Evolutionary conservation across 2,888 invertebrate genomes (phyloP).

Genomic region (Anticlea derivata): DNA sequence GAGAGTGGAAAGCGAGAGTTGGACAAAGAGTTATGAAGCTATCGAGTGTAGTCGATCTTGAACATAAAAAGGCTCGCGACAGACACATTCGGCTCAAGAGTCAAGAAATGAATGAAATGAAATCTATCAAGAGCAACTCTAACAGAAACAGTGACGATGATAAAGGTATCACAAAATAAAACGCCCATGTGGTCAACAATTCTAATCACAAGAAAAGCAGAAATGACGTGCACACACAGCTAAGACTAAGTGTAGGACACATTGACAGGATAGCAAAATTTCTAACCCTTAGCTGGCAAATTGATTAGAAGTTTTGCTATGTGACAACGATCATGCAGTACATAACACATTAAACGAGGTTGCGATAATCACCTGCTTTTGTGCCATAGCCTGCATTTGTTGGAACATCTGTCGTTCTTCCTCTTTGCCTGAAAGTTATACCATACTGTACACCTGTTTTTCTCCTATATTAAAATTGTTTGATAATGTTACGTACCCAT

Average conservation of each 20-base stretch:
- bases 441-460: slow-evolving; percentile 66
- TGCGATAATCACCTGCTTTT: slow-evolving; percentile 92
- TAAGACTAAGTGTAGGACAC: slow-evolving; percentile 62
- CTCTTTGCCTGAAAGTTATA: slow-evolving; percentile 91
- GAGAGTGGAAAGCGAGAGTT: slow-evolving; percentile 71
- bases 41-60: slow-evolving; percentile 60
- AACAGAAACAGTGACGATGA: slow-evolving; percentile 81
- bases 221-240: slow-evolving; percentile 70
- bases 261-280: slow-evolving; percentile 52
- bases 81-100: slow-evolving; percentile 74
- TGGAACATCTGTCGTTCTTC: slow-evolving; percentile 98
- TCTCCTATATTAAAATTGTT: slow-evolving; percentile 22
- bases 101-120: slow-evolving; percentile 79
- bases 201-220: slow-evolving; percentile 66
- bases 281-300: slow-evolving; percentile 41
- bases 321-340: slow-evolving; percentile 51
- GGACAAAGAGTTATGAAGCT: slow-evolving; percentile 68
- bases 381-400: slow-evolving; percentile 98
- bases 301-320: slow-evolving; percentile 52
- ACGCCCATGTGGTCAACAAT: slow-evolving; percentile 76
- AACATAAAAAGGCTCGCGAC: slow-evolving; percentile 73
- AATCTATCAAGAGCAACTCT: slow-evolving; percentile 80
- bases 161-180: slow-evolving; percentile 84
- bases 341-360: slow-evolving; percentile 34
- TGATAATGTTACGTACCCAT: slow-evolving; percentile 88